Evolutionary conservation across 2,797 vertebrate genomes (phyloP).

Genomic region (Mallotus villosus): DNA sequence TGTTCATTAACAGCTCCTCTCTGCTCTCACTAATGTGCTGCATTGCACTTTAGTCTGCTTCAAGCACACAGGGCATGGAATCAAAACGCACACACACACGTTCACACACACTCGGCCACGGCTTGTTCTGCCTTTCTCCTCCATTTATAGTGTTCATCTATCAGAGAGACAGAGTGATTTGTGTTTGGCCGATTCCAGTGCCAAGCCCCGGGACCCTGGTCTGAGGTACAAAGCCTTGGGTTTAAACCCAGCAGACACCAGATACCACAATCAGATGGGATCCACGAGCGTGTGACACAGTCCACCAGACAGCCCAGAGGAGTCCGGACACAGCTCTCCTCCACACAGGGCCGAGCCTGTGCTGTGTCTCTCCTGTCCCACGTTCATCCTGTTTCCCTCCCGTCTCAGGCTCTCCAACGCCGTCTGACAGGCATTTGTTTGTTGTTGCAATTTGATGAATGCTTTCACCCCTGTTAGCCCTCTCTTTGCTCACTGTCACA

Average conservation of each 20-base stretch:
- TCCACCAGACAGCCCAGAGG: too few species aligned
- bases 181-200: not conserved
- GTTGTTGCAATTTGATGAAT: slow-evolving; percentile 24
- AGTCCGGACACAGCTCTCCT: too few species aligned
- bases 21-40: slow-evolving; percentile 50
- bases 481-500: not conserved
- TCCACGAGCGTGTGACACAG: too few species aligned
- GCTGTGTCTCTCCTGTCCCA: too few species aligned
- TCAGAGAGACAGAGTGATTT: slow-evolving; percentile 7
- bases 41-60: slow-evolving; percentile 42
- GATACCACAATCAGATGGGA: too few species aligned
- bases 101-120: not conserved
- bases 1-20: slow-evolving; percentile 58
- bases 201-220: not conserved
- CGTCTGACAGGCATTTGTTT: slow-evolving; percentile 29
- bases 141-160: slow-evolving; percentile 18
- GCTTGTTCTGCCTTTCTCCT: slow-evolving; percentile 13
- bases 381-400: not conserved
- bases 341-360: too few species aligned
- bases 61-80: slow-evolving; percentile 38
- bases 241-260: too few species aligned
- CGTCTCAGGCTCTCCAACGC: not conserved
- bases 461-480: slow-evolving; percentile 21
- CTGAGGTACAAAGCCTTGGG: too few species aligned
- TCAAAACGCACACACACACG: slow-evolving; percentile 1